Evolutionary conservation across 2,797 vertebrate species (phyloP).

Genomic region (Oryzias dopingdopingensis): DNA sequence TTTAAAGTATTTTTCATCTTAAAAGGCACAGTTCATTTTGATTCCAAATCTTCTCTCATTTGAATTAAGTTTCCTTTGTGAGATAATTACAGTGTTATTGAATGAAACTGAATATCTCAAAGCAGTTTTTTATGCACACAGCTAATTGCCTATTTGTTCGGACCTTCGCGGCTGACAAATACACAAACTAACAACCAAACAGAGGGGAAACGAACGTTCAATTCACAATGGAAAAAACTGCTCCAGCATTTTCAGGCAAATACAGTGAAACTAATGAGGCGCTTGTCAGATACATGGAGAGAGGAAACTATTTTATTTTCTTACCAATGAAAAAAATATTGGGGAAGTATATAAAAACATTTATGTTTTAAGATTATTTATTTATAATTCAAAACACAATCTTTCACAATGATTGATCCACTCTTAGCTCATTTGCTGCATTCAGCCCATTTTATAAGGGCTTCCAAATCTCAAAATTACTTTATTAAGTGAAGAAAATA

Average conservation of each 20-base stretch:
- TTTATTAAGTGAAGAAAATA: neutral
- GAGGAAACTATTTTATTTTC: slow-evolving; percentile 35
- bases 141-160: slow-evolving; percentile 45
- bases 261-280: slow-evolving; percentile 62
- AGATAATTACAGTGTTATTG: no score
- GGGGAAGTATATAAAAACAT: neutral
- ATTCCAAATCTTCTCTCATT: no score
- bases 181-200: slow-evolving; percentile 33
- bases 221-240: slow-evolving; percentile 48
- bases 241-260: slow-evolving; percentile 49
- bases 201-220: slow-evolving; percentile 49
- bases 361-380: no score
- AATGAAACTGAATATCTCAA: slow-evolving; percentile 16
- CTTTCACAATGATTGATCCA: neutral
- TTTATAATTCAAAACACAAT: neutral
- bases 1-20: slow-evolving; percentile 9
- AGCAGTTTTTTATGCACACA: slow-evolving; percentile 18
- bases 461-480: neutral
- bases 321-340: slow-evolving; percentile 26
- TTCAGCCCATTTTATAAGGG: neutral
- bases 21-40: neutral
- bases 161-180: slow-evolving; percentile 34
- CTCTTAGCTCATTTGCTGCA: no score
- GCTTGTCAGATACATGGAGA: slow-evolving; percentile 41
- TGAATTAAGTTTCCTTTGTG: no score